Evolutionary conservation across 2,113 vertebrate species (phyloP).

Genomic region (Capreolus pygargus): DNA sequence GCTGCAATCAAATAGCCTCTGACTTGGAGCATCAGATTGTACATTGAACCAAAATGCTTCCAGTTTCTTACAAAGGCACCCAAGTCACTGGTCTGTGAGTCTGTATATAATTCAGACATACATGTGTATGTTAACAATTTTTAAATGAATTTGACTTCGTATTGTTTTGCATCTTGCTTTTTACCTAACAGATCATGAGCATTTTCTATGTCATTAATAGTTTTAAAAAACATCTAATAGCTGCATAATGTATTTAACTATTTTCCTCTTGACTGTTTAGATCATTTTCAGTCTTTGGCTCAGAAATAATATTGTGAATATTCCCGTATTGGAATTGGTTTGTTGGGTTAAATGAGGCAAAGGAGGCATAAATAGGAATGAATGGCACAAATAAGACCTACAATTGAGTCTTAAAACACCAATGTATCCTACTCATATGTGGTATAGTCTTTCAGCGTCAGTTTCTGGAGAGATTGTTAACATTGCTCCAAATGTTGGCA

Average conservation of each 20-base stretch:
- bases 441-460: neutral
- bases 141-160: neutral
- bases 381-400: neutral
- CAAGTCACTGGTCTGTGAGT: neutral
- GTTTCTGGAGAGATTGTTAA: neutral
- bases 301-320: neutral
- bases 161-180: neutral
- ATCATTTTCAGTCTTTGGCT: neutral
- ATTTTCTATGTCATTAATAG: neutral
- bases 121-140: neutral
- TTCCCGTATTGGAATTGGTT: neutral
- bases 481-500: neutral
- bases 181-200: neutral
- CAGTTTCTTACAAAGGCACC: neutral
- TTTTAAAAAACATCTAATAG: constrained; percentile 10
- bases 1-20: neutral
- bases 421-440: rapidly evolving
- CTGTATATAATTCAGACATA: neutral
- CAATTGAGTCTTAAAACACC: neutral
- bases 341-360: neutral
- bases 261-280: neutral
- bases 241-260: neutral
- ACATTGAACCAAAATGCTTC: neutral
- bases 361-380: neutral
- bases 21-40: neutral